Conservation (phyloP, 2,888 invertebrate species). For the Choreutis nemorana region DNA sequence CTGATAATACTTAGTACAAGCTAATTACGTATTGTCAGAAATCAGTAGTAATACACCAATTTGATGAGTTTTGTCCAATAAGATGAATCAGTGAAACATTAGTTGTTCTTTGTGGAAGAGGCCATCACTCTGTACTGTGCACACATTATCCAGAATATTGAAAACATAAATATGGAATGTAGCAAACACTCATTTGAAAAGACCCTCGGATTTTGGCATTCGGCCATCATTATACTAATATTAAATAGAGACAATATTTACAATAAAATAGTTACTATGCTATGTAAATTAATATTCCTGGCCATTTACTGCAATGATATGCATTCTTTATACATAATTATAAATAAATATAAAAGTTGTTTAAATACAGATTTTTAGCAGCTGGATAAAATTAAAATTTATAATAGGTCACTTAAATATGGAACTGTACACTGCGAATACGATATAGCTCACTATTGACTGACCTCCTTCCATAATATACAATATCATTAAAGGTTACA, state of each 20-base stretch:
- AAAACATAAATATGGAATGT: constrained; percentile 68
- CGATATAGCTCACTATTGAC: constrained; percentile 43
- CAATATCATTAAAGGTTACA: constrained; percentile 45
- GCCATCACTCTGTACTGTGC: constrained; percentile 28
- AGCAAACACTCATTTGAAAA: constrained; percentile 63
- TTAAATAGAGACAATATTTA: constrained; percentile 62
- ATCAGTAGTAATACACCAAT: too few relatives aligned
- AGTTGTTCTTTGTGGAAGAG: too few relatives aligned
- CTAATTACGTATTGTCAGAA: too few relatives aligned
- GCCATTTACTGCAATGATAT: constrained; percentile 60
- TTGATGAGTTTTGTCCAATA: too few relatives aligned
- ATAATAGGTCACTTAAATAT: constrained; percentile 50
- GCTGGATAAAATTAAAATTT: constrained; percentile 56
- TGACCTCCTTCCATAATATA: constrained; percentile 44
- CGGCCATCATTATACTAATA: constrained; percentile 53
- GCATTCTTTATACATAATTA: constrained; percentile 46
- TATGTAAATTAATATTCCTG: constrained; percentile 56
- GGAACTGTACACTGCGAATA: constrained; percentile 53
- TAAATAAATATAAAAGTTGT: constrained; percentile 65
- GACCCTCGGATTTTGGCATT: constrained; percentile 50
- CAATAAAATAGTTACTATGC: constrained; percentile 62
- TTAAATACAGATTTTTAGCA: constrained; percentile 59
- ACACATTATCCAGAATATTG: constrained; percentile 55
- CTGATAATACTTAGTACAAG: too few relatives aligned
- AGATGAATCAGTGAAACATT: too few relatives aligned